Conservation (phyloP, 2,113 vertebrate species). For the human region DNA sequence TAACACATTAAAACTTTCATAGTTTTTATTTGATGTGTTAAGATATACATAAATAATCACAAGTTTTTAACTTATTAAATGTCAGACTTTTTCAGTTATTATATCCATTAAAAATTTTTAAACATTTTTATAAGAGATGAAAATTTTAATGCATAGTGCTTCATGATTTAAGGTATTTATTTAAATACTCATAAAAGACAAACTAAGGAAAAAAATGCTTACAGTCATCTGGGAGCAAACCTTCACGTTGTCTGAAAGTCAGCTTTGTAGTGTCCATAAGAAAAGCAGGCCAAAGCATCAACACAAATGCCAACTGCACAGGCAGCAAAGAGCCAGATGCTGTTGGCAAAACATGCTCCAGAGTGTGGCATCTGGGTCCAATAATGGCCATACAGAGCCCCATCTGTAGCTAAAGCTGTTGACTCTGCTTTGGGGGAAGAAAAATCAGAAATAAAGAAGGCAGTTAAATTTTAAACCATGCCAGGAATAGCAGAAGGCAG, state of each 20-base stretch:
- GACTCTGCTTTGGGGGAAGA: constrained; percentile 74
- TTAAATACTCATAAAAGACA: neutral
- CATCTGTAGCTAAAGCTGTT: constrained; percentile 83
- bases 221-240: neutral
- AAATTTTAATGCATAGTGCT: neutral
- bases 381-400: constrained; percentile 77
- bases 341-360: constrained; percentile 75
- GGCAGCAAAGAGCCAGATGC: constrained; percentile 76
- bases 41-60: neutral
- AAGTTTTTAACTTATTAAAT: neutral
- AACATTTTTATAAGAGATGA: neutral
- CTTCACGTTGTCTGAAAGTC: constrained; percentile 7
- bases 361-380: constrained; percentile 78
- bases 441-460: constrained; percentile 69
- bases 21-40: neutral
- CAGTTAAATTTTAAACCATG: constrained; percentile 72
- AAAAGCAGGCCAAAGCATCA: constrained; percentile 58
- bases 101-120: neutral
- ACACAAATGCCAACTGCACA: constrained; percentile 64
- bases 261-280: constrained; percentile 33
- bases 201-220: neutral
- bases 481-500: constrained; percentile 78
- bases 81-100: neutral
- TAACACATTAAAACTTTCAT: neutral
- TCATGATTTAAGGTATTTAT: neutral